phyloP scores from a whole-genome alignment of 2,888 invertebrate species.

The Cybosia mesomella region DNA sequence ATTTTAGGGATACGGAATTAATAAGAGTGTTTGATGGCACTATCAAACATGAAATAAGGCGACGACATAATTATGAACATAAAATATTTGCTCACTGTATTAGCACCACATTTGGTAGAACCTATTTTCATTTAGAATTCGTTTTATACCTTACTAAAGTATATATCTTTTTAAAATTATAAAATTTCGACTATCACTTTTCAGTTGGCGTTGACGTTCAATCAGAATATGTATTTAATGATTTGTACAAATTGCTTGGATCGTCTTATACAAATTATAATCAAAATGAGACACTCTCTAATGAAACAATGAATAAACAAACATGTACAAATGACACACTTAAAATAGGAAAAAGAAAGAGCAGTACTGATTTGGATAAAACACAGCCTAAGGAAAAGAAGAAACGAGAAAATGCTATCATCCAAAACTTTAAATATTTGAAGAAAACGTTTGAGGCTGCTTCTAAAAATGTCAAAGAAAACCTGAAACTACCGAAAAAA shows the following conservation, averaged over 20 bases:
- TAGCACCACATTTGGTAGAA: slow-evolving; percentile 86
- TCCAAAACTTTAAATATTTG: slow-evolving; percentile 67
- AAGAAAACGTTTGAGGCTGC: slow-evolving; percentile 67
- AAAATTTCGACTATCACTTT: slow-evolving; percentile 48
- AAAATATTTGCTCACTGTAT: slow-evolving; percentile 86
- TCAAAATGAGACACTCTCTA: slow-evolving; percentile 24
- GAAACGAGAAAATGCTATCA: slow-evolving; percentile 66
- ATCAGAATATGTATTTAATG: slow-evolving; percentile 70
- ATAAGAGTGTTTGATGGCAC: slow-evolving; percentile 76
- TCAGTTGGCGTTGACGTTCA: slow-evolving; percentile 85
- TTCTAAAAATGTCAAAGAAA: slow-evolving; percentile 57
- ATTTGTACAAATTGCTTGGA: slow-evolving; percentile 50
- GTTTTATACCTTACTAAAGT: not conserved
- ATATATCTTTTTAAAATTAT: not conserved
- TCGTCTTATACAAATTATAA: not conserved
- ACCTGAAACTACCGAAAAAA: not conserved
- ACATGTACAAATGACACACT: slow-evolving; percentile 62
- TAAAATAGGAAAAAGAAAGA: slow-evolving; percentile 72
- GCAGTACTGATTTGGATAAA: slow-evolving; percentile 47
- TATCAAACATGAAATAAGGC: slow-evolving; percentile 75
- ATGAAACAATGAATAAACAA: slow-evolving; percentile 51
- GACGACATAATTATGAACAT: slow-evolving; percentile 73
- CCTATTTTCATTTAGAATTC: slow-evolving; percentile 24
- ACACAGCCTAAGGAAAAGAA: slow-evolving; percentile 72
- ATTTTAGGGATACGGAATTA: slow-evolving; percentile 77